Base-by-base conservation (phyloP, 2,797 vertebrate genomes). In the Enteromius argenteus region DNA sequence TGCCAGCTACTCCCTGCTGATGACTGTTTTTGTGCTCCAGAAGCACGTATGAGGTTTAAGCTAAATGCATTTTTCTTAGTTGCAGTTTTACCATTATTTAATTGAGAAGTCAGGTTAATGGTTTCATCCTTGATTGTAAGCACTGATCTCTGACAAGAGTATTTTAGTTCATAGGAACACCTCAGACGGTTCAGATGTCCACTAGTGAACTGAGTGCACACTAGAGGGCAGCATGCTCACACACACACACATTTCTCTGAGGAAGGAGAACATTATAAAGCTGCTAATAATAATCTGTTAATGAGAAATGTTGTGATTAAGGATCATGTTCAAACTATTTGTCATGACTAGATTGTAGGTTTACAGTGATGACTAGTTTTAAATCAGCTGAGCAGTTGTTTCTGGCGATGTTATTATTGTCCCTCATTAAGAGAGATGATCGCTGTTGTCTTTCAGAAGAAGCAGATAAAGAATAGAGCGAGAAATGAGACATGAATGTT, bases 201-300 rank as follows among this genome's bases (percentile, higher is more conserved):
- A 13, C 14, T 21, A 21, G 9, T 32, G 71, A 35, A 3, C 10
- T n/a, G 10, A 37, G 72, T 75, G 53, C 2, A 42, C 74, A 42
- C 74, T 76, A 76, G 74, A 76, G 51, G 74, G 74, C 74, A 42
- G 74, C n/a, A n/a, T 19, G 17, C 19, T 23, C n/a, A 3, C 53
- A 7, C 53, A n/a, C 53, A n/a, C 19, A 8, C 19, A 21, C 19
- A 21, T 69, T 69, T 5, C n/a, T 15, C 21, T 15, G 37, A 69
- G 23, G 15, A 73, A 49, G 17, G 27, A 21, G 44, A 21, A 32
- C 17, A 13, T 5, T 11, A 17, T 32, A 49, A 44, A 51, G 4
- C 42, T 3, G 69, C 44, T 1, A 51, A 32, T 51, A 17, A 71
- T 66, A 9, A 15, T 11, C 4, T 7, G 27, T 35, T 21, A 7